Conservation (phyloP, 2,888 invertebrate genomes). For the Apamea monoglypha region DNA sequence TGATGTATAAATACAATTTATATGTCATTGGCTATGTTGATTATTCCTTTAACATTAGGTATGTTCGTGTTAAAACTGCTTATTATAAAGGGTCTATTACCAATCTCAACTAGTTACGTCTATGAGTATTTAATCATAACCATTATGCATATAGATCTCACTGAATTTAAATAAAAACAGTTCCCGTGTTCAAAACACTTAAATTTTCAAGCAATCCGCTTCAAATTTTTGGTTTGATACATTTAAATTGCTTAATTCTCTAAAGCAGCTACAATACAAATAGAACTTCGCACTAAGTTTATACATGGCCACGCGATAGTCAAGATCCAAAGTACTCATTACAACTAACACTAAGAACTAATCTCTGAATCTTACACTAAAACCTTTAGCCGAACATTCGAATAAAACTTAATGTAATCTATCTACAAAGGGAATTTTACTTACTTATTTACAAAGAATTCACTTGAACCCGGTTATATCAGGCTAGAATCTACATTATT, state of each 20-base stretch:
- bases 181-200: slow-evolving; percentile 88
- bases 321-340: slow-evolving; percentile 75
- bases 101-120: slow-evolving; percentile 74
- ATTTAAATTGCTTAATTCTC: slow-evolving; percentile 81
- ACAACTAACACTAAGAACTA: slow-evolving; percentile 69
- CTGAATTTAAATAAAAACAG: slow-evolving; percentile 82
- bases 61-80: slow-evolving; percentile 55
- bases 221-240: slow-evolving; percentile 89
- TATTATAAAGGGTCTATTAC: slow-evolving; percentile 69
- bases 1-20: slow-evolving; percentile 39
- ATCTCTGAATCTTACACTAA: slow-evolving; percentile 73
- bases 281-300: slow-evolving; percentile 73
- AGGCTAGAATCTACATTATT: slow-evolving; percentile 39
- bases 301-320: slow-evolving; percentile 87
- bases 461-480: slow-evolving; percentile 44
- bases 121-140: slow-evolving; percentile 87
- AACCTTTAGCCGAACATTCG: slow-evolving; percentile 64
- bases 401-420: slow-evolving; percentile 65
- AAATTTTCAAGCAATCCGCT: slow-evolving; percentile 90
- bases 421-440: slow-evolving; percentile 82
- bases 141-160: slow-evolving; percentile 84
- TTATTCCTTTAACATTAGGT: slow-evolving; percentile 55
- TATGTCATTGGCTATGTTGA: slow-evolving; percentile 51
- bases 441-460: slow-evolving; percentile 77
- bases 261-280: slow-evolving; percentile 77